Conservation (phyloP, 1,140 invertebrate species). For the Metopolophium dirhodum region DNA sequence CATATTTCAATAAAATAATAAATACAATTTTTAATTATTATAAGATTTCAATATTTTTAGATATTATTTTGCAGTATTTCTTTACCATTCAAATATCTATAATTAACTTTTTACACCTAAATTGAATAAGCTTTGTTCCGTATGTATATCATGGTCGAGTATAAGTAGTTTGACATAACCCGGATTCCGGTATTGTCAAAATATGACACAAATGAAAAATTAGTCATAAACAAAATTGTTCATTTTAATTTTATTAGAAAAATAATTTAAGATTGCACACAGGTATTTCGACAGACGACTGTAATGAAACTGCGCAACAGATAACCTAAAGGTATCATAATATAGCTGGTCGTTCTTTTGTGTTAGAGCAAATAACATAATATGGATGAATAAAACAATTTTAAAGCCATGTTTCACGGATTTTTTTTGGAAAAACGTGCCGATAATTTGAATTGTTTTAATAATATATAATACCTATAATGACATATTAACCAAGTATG, state of each 20-base stretch:
- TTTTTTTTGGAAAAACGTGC: not conserved
- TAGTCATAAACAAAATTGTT: not conserved
- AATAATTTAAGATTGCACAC: not conserved
- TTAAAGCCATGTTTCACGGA: not conserved
- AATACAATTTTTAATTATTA: not conserved
- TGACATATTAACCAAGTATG: not conserved
- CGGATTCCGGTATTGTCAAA: not conserved
- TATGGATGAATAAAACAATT: not conserved
- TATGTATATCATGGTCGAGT: not conserved
- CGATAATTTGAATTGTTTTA: not conserved
- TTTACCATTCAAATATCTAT: not conserved
- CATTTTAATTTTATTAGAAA: not conserved
- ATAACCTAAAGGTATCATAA: not conserved
- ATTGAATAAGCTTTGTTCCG: not conserved
- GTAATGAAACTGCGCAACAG: not conserved
- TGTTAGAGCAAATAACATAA: not conserved
- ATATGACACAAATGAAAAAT: not conserved
- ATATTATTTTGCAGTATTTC: not conserved
- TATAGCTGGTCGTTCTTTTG: not conserved
- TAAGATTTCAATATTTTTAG: not conserved
- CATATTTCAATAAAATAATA: too few species aligned
- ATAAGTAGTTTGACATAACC: not conserved
- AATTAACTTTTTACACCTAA: not conserved
- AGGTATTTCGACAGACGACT: not conserved
- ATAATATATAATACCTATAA: not conserved